These are phyloP conservation scores for Polymixis lichenea DNA, from an alignment of 2,888 invertebrate species.

Conservation along the genomic window DNA sequence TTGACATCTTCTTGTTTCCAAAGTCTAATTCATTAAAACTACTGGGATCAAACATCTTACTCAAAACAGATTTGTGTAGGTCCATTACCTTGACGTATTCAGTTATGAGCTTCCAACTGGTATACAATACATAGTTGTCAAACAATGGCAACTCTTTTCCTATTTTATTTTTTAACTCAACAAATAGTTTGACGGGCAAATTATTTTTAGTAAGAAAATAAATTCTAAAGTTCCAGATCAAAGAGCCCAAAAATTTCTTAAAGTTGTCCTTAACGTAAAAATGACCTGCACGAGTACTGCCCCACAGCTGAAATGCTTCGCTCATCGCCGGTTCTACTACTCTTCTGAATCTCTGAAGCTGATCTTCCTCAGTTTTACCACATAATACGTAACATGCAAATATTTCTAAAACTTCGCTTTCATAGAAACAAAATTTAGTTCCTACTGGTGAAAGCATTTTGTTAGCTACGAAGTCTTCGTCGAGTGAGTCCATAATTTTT, in stretches of 20 bases:
- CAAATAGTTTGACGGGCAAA: constrained; percentile 70
- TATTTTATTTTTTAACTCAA: constrained; percentile 66
- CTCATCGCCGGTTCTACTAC: constrained; percentile 68
- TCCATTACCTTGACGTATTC: constrained; percentile 63
- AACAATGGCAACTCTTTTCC: constrained; percentile 40
- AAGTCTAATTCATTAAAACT: no score
- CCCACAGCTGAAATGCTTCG: constrained; percentile 65
- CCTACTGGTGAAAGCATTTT: constrained; percentile 64
- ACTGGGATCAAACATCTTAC: not conserved
- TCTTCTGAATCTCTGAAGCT: constrained; percentile 65
- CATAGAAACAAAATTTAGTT: constrained; percentile 54
- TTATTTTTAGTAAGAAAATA: constrained; percentile 51
- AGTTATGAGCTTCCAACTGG: constrained; percentile 68
- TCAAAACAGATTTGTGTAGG: constrained; percentile 39
- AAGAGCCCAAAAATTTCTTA: not conserved
- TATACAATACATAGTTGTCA: constrained; percentile 59
- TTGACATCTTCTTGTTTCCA: no score
- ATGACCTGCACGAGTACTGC: constrained; percentile 27
- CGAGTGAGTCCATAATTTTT: constrained; percentile 68
- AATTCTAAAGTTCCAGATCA: not conserved
- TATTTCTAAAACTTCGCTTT: constrained; percentile 32
- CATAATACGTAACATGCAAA: constrained; percentile 67
- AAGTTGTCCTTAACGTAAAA: constrained; percentile 15
- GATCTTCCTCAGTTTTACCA: constrained; percentile 68
- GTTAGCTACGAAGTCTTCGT: constrained; percentile 69